Evolutionary conservation across 1,140 invertebrate species (phyloP), one percentile per base, ranked within the genome.

Genomic region (Alviniconcha marisindica): DNA sequence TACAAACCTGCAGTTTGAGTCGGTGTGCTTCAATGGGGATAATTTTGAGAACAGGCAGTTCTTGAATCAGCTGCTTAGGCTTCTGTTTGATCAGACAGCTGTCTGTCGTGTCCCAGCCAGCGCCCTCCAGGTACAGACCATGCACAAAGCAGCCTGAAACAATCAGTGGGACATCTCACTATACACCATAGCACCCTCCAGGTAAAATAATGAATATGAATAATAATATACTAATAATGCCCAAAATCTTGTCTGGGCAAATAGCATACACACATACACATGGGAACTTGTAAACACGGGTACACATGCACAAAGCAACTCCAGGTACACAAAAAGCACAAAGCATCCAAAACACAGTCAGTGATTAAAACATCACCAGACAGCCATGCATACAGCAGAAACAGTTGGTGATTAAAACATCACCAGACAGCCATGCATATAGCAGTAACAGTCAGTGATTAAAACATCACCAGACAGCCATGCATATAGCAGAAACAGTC

Each of bases 21-120:
- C 96, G 95, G 89, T 97, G 96, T 36, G 95, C 93, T 93, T 98
- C 97, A n/a, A 97, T 96, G 1, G 97, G 97, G 88, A 97, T 96
- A 51, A 98, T 95, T 83, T 95, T 95, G 83, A 98, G 93, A 56
- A 98, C 95, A 48, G 97, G 97, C 76, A 98, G 92, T 90, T 96
- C 95, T 88, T 97, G 96, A 56, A 97, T 95, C 31, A 98, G 88
- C 84, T 97, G 94, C 94, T 97, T 98, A 1, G 97, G 96, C 88
- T 95, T 93, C 1, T 97, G 97, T 88, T 94, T 94, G 83, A 95
- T 94, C 44, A 98, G 93, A 89, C 96, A 96, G 48, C 95, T 94
- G 5, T 95, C 95, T 71, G 96, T 92, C 33, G 94, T 82, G 90
- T 97, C 96, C 97, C 97, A 98, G 95, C 88, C 92, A 60, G 93